These are phyloP conservation scores for Lymantria monacha DNA, from an alignment of 2,888 invertebrate genomes.

Conservation along the genomic window DNA sequence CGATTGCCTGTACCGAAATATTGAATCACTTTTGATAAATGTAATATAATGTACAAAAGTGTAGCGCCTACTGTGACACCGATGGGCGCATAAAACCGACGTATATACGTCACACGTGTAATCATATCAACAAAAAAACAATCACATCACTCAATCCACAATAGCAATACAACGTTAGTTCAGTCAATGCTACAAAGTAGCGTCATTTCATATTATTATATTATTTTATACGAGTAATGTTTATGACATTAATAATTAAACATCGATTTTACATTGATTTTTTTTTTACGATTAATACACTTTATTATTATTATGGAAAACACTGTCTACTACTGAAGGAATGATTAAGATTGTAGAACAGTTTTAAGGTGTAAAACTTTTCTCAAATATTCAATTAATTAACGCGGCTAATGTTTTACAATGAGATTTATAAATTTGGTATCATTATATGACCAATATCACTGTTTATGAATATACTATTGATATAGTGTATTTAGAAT, in stretches of 20 bases:
- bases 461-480: not conserved
- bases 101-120: no score
- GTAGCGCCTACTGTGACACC: constrained; percentile 10
- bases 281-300: constrained; percentile 2
- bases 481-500: not conserved
- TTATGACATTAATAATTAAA: constrained; percentile 23
- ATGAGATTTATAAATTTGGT: no score
- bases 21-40: constrained; percentile 2
- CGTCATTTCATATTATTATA: constrained; percentile 12
- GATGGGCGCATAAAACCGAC: constrained; percentile 1
- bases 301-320: constrained; percentile 3
- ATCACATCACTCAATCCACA: not conserved
- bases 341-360: constrained; percentile 8
- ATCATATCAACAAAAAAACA: constrained; percentile 4
- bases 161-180: not conserved
- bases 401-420: no score
- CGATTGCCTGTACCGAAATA: constrained; percentile 3
- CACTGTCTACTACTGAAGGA: constrained; percentile 11
- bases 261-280: constrained; percentile 23
- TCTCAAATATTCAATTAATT: no score
- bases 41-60: constrained; percentile 15
- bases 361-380: constrained; percentile 4
- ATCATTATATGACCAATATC: no score
- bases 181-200: constrained; percentile 3
- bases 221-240: constrained; percentile 13